Evolutionary conservation across 2,797 vertebrate species (phyloP).

Genomic region (Anabas testudineus): DNA sequence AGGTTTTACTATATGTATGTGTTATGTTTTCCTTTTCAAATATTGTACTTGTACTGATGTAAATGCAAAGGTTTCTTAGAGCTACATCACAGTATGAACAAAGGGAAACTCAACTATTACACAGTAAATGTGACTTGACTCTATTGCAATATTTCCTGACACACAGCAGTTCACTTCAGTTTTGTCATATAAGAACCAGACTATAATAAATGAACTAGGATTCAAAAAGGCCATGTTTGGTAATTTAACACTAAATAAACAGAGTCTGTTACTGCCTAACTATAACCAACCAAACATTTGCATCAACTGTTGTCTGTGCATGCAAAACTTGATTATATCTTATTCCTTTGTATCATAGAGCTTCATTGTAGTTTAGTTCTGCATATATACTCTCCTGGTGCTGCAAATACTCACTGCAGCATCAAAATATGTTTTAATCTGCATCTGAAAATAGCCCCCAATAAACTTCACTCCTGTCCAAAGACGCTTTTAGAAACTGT

Average conservation of each 20-base stretch:
- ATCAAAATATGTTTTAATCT: no score
- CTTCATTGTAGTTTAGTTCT: background rate
- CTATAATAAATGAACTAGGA: background rate
- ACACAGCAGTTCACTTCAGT: background rate
- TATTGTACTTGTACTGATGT: background rate
- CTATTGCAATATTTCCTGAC: conserved; percentile 28
- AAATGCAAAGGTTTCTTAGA: background rate
- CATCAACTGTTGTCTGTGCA: background rate
- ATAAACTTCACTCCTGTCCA: no score
- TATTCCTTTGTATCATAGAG: background rate
- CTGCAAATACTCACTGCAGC: no score
- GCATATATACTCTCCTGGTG: no score
- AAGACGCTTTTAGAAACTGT: no score
- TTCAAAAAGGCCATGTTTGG: background rate
- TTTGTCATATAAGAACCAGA: background rate
- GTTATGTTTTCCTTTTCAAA: no score
- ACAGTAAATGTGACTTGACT: background rate
- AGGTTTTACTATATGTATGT: conserved; percentile 52
- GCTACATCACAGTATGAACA: no score
- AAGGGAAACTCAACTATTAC: background rate
- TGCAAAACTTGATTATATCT: background rate
- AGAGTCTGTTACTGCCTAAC: background rate
- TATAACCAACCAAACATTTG: background rate
- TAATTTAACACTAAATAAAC: background rate
- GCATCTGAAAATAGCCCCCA: no score